Evolutionary conservation across 2,113 vertebrate genomes (phyloP).

Genomic region (Oncorhynchus masou): DNA sequence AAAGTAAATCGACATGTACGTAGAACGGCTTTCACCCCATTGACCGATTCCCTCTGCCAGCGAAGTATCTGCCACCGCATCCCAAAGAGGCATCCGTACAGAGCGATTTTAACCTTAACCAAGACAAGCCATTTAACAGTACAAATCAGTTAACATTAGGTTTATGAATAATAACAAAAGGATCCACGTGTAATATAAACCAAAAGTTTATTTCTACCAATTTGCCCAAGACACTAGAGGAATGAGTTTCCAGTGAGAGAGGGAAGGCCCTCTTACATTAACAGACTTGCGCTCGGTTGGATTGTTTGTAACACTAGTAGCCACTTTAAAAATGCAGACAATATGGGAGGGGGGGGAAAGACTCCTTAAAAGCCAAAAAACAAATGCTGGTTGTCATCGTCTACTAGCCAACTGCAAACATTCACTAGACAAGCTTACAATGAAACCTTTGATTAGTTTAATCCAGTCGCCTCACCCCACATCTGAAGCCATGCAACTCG

Average conservation of each 20-base stretch:
- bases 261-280: constrained; percentile 64
- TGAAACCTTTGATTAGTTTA: constrained; percentile 61
- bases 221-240: constrained; percentile 43
- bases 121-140: constrained; percentile 67
- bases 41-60: constrained; percentile 43
- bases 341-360: constrained; percentile 42
- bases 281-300: constrained; percentile 71
- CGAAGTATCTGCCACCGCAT: constrained; percentile 51
- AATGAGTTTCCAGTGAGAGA: constrained; percentile 59
- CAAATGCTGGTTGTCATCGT: constrained; percentile 66
- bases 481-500: constrained; percentile 73
- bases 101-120: constrained; percentile 58
- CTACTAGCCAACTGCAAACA: constrained; percentile 70
- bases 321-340: constrained; percentile 77
- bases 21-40: constrained; percentile 25
- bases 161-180: constrained; percentile 53
- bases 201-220: constrained; percentile 62
- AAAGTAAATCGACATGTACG: not conserved
- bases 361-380: constrained; percentile 67
- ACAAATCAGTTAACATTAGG: constrained; percentile 69
- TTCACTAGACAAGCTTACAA: constrained; percentile 70
- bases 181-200: constrained; percentile 63
- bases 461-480: constrained; percentile 71
- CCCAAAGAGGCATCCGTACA: constrained; percentile 41
- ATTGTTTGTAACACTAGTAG: constrained; percentile 70